phyloP scores from a whole-genome alignment of 2,797 vertebrate species.

The Peromyscus attwateri region DNA sequence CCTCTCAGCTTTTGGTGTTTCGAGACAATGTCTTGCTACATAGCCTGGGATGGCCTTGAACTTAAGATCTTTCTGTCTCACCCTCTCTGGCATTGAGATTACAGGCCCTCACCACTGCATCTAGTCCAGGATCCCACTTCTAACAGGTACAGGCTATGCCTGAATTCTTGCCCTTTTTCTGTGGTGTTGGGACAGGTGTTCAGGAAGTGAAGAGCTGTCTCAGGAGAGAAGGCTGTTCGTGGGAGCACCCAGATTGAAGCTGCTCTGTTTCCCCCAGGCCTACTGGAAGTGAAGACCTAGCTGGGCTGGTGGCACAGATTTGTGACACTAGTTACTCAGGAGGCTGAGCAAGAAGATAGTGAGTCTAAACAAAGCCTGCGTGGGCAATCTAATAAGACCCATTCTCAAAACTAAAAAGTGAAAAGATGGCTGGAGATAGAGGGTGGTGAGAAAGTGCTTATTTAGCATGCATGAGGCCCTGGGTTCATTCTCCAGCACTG shows the following conservation, averaged over 20 bases:
- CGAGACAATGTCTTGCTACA: not conserved
- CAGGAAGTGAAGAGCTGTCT: not conserved
- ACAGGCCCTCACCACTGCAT: too few relatives aligned
- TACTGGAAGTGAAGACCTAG: not conserved
- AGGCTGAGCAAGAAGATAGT: not conserved
- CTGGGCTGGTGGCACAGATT: too few relatives aligned
- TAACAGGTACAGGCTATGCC: not conserved
- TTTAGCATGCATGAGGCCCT: not conserved
- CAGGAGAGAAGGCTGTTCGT: conserved; percentile 1
- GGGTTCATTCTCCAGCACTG: not conserved
- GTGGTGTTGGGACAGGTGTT: not conserved
- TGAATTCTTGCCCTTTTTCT: conserved; percentile 7
- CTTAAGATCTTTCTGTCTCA: not conserved
- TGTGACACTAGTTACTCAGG: not conserved
- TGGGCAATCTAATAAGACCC: not conserved
- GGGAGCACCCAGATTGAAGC: not conserved
- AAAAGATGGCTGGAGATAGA: not conserved
- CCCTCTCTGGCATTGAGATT: not conserved
- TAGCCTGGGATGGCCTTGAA: not conserved
- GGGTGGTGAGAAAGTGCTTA: not conserved
- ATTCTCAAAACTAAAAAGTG: not conserved
- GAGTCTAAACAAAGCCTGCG: not conserved
- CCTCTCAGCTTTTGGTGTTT: not conserved
- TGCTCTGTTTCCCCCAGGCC: conserved; percentile 4
- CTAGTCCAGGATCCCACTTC: not conserved